phyloP scores from a whole-genome alignment of 2,797 vertebrate genomes.

The Enteromius treurensis region DNA sequence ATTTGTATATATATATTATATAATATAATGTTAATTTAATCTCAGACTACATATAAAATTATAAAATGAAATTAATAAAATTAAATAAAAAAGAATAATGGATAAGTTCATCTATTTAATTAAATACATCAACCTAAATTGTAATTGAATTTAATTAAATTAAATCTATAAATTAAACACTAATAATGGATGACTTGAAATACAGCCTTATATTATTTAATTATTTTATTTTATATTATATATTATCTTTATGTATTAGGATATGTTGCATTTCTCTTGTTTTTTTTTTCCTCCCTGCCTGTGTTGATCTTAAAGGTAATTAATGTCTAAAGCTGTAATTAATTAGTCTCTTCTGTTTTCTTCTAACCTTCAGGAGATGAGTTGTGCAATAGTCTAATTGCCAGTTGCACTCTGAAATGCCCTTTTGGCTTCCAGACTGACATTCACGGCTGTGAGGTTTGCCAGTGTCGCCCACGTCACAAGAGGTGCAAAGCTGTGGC shows the following conservation, averaged over 20 bases:
- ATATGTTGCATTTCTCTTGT: neutral
- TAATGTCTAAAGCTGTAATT: slow-evolving; percentile 13
- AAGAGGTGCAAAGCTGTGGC: slow-evolving; percentile 85
- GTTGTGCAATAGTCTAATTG: slow-evolving; percentile 77
- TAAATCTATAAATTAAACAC: neutral
- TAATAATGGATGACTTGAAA: neutral
- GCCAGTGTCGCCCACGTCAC: slow-evolving; percentile 84
- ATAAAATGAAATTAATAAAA: neutral
- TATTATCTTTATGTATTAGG: neutral
- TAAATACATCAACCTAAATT: neutral
- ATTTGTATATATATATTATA: neutral
- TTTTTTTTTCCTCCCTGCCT: neutral
- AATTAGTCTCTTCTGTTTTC: slow-evolving; percentile 9
- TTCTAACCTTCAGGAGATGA: slow-evolving; percentile 79
- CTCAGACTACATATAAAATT: neutral
- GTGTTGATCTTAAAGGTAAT: slow-evolving; percentile 6
- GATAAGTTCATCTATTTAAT: neutral
- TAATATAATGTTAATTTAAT: neutral
- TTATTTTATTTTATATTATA: neutral
- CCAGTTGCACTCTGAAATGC: slow-evolving; percentile 82
- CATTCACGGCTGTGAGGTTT: slow-evolving; percentile 82
- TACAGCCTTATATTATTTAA: neutral
- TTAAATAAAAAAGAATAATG: neutral
- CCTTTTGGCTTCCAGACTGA: slow-evolving; percentile 85
- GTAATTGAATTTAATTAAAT: neutral